These are phyloP conservation scores for Sthenelais limicola DNA, from an alignment of 2,888 invertebrate genomes.

Conservation along the genomic window DNA sequence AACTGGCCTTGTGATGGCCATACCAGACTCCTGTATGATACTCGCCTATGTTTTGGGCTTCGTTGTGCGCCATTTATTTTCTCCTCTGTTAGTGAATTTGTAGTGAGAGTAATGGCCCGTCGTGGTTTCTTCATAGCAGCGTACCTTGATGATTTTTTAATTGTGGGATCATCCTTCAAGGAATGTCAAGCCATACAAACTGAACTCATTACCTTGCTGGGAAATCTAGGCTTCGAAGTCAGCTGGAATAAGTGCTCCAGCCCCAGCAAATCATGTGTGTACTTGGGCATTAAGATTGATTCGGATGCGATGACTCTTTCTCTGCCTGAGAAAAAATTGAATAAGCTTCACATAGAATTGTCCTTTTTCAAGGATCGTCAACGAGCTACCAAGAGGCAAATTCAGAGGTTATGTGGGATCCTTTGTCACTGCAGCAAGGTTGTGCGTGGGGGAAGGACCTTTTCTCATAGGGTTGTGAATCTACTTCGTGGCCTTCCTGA, in stretches of 20 bases:
- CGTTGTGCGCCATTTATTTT: background rate
- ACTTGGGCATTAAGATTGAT: background rate
- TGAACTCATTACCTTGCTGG: background rate
- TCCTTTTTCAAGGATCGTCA: background rate
- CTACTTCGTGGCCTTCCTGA: background rate
- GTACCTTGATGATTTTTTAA: background rate
- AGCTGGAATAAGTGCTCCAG: background rate
- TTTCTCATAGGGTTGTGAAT: background rate
- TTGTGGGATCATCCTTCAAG: background rate
- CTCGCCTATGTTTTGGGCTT: background rate
- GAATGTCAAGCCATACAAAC: background rate
- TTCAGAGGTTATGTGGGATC: background rate
- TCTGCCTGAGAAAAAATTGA: background rate
- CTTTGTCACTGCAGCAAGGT: background rate
- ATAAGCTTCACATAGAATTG: background rate
- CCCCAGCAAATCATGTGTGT: background rate
- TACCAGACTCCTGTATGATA: background rate
- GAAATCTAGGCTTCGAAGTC: background rate
- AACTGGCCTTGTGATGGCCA: background rate
- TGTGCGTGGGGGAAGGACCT: background rate
- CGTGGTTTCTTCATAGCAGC: background rate
- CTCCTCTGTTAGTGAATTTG: background rate
- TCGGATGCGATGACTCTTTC: background rate
- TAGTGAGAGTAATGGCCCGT: background rate
- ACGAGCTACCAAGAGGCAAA: background rate